A percentile compares a stretch with the other conserved stretches of the same genome.
These are phyloP conservation scores for Aphidius colemani DNA, from an alignment of 2,888 invertebrate species.

Conservation along the genomic window DNA sequence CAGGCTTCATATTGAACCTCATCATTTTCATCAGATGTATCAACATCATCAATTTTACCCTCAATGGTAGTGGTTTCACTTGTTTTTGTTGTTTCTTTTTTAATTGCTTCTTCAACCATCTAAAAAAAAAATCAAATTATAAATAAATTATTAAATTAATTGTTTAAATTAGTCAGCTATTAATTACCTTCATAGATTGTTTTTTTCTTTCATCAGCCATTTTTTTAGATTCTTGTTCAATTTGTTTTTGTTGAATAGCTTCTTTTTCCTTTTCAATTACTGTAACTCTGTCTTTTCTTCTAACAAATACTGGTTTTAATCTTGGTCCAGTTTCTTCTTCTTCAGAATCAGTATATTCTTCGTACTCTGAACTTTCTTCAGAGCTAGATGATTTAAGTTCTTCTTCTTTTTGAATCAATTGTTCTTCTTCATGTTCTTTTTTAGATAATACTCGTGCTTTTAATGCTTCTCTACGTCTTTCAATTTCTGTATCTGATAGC, in stretches of 20 bases:
- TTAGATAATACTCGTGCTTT: constrained; percentile 71
- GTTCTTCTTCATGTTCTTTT: constrained; percentile 71
- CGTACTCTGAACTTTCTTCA: constrained; percentile 78
- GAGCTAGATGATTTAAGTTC: constrained; percentile 61
- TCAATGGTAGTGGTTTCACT: constrained; percentile 69
- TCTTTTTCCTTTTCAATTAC: constrained; percentile 94
- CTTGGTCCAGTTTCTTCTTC: constrained; percentile 85
- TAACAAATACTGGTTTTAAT: constrained; percentile 92
- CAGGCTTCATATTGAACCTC: constrained; percentile 97
- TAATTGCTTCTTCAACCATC: constrained; percentile 87
- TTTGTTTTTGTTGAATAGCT: constrained; percentile 79
- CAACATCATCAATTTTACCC: constrained; percentile 81
- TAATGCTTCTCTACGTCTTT: constrained; percentile 74
- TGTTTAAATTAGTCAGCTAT: neutral
- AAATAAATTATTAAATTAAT: neutral
- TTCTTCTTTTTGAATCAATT: constrained; percentile 77
- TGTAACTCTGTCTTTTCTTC: constrained; percentile 91
- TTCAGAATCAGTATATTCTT: constrained; percentile 86
- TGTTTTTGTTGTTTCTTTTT: constrained; percentile 73
- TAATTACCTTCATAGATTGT: constrained; percentile 75
- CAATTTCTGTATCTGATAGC: constrained; percentile 83
- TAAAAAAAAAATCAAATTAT: constrained; percentile 42
- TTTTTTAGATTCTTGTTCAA: constrained; percentile 81
- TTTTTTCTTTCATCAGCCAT: constrained; percentile 86
- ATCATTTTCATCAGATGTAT: constrained; percentile 94